Percentiles rank a stretch among this genome's conserved stretches.
Conservation (phyloP, 2,797 vertebrate genomes). For the Thamnophis elegans region DNA sequence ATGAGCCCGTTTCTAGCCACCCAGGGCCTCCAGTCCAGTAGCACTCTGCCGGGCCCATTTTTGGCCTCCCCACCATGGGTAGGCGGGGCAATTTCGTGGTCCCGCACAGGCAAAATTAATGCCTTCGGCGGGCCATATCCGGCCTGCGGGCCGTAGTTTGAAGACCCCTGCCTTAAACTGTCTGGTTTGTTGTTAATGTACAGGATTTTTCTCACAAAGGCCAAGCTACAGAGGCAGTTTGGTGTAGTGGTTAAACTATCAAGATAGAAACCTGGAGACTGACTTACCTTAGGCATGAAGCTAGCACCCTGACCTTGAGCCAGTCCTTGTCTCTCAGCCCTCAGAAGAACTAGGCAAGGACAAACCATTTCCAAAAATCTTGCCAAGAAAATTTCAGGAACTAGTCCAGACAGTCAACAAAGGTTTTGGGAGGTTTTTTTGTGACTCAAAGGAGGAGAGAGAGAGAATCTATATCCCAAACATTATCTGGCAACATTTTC, state of each 20-base stretch:
- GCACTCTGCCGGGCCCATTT: no score
- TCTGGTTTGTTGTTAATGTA: background rate
- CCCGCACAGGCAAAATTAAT: no score
- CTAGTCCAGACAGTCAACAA: background rate
- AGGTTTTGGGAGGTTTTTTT: no score
- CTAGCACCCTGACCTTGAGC: background rate
- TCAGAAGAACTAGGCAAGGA: background rate
- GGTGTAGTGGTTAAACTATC: background rate
- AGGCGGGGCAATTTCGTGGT: no score
- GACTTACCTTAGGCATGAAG: background rate
- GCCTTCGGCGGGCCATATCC: no score
- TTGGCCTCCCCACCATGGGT: no score
- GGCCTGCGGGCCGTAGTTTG: no score
- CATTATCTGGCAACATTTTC: background rate
- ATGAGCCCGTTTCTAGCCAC: no score
- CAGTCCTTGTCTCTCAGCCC: background rate
- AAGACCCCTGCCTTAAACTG: background rate
- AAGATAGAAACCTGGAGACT: background rate
- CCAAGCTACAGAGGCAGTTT: background rate
- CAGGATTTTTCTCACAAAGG: background rate
- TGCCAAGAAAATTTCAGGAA: background rate
- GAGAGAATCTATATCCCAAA: background rate
- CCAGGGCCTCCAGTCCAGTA: no score
- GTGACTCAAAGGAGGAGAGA: no score
- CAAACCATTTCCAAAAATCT: background rate